Conservation (phyloP, 2,888 invertebrate genomes). For the Pachydiplax longipennis region DNA sequence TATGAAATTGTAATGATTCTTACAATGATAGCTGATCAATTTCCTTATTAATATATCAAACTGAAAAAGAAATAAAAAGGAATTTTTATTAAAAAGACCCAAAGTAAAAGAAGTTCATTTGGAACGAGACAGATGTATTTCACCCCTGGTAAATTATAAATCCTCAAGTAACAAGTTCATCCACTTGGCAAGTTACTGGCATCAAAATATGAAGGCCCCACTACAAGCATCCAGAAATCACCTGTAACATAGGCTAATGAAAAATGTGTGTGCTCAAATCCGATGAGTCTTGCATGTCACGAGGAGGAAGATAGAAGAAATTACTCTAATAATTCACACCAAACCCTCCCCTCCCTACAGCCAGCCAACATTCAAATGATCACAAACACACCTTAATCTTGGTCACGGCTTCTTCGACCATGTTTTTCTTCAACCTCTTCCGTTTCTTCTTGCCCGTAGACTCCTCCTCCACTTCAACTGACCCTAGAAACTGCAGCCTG, state of each 20-base stretch:
- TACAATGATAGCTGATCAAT: background rate
- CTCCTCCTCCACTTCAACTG: slow-evolving; percentile 85
- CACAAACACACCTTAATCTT: slow-evolving; percentile 78
- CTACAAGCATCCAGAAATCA: background rate
- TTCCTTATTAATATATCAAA: background rate
- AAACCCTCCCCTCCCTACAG: background rate
- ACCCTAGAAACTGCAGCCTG: slow-evolving; percentile 83
- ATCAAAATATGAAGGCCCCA: background rate
- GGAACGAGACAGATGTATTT: background rate
- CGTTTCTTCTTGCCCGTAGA: slow-evolving; percentile 71
- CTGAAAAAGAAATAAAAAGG: background rate
- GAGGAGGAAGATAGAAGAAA: background rate
- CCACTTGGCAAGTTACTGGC: background rate
- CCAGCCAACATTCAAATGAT: background rate
- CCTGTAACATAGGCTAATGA: background rate
- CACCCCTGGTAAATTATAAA: background rate
- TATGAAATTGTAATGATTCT: background rate
- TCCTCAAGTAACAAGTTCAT: background rate
- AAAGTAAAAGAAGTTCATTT: too few relatives aligned
- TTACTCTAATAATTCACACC: background rate
- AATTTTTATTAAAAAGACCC: too few relatives aligned
- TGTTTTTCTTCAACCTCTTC: slow-evolving; percentile 84
- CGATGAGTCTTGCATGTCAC: background rate
- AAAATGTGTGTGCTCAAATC: background rate
- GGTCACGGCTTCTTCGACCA: slow-evolving; percentile 87